A percentile compares a stretch with the other conserved stretches of the same genome.
Evolutionary conservation across 30 jellyfish, hydroid and myxozoan genomes (phyloP).

Genomic region (Phacellophora camtschatica): DNA sequence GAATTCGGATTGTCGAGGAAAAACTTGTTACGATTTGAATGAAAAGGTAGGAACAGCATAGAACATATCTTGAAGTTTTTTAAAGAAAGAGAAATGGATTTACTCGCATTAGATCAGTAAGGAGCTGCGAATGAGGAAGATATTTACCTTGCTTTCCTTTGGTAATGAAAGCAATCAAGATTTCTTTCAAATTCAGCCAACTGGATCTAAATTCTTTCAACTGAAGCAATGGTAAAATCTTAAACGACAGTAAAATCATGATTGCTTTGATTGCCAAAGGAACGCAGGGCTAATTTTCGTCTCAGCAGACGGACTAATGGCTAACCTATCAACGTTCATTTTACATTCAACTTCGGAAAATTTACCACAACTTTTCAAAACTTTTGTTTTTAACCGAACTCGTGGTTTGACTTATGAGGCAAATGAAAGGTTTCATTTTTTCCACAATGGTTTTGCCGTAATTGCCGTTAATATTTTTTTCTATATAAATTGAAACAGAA

Average conservation of each 20-base stretch:
- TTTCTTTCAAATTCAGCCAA: not conserved
- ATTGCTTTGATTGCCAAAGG: too few species aligned
- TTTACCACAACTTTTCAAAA: not conserved
- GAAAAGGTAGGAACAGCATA: not conserved
- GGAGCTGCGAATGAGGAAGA: not conserved
- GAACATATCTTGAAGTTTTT: not conserved
- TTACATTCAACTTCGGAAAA: not conserved
- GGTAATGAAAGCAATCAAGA: not conserved
- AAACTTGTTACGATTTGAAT: not conserved
- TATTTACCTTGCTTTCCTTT: not conserved
- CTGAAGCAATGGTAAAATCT: too few species aligned
- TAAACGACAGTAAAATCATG: too few species aligned
- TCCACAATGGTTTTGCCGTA: too few species aligned
- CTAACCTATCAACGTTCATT: not conserved
- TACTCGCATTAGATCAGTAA: not conserved
- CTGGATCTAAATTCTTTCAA: not conserved
- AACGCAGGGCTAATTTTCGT: too few species aligned
- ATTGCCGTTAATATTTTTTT: too few species aligned
- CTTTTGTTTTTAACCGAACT: not conserved
- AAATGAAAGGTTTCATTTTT: too few species aligned
- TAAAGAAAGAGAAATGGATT: not conserved
- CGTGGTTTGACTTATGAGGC: not conserved
- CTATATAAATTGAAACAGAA: too few species aligned
- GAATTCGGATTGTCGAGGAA: not conserved
- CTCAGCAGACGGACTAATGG: not conserved